Evolutionary conservation across 2,888 invertebrate species (phyloP).

Genomic region (Microctonus brassicae): DNA sequence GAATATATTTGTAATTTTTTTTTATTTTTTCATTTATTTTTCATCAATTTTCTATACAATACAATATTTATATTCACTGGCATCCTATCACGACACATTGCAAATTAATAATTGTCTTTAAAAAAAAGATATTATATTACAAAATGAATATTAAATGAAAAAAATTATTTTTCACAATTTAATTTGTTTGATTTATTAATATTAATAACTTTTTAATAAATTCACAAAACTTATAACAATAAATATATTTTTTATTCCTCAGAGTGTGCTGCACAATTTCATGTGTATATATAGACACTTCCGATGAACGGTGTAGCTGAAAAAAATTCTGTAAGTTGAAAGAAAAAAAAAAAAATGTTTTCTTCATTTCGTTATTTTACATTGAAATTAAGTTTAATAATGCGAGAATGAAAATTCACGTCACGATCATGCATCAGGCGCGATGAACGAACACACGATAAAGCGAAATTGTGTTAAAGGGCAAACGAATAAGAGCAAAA

Average conservation of each 20-base stretch:
- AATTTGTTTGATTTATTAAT: too few species aligned
- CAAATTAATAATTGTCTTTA: too few species aligned
- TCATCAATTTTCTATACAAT: background rate
- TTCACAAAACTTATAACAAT: background rate
- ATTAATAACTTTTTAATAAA: too few species aligned
- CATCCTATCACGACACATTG: background rate
- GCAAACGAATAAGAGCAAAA: conserved; percentile 15
- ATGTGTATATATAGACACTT: background rate
- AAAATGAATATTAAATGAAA: too few species aligned
- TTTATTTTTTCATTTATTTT: background rate
- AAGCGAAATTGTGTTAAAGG: conserved; percentile 24
- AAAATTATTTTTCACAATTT: too few species aligned
- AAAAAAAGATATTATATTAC: too few species aligned
- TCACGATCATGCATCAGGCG: conserved; percentile 8
- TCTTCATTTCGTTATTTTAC: background rate
- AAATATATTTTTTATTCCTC: background rate
- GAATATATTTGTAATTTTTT: background rate
- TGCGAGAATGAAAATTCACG: conserved; percentile 17
- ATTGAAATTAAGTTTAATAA: conserved; percentile 8
- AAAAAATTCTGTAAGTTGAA: too few species aligned
- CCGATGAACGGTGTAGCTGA: background rate
- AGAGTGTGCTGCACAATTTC: background rate
- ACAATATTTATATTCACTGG: background rate
- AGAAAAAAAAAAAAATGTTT: background rate
- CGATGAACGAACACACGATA: conserved; percentile 12